Percentiles rank a stretch among this genome's conserved stretches.
Evolutionary conservation across 2,113 vertebrate genomes (phyloP).

Genomic region (Chaenocephalus aceratus): DNA sequence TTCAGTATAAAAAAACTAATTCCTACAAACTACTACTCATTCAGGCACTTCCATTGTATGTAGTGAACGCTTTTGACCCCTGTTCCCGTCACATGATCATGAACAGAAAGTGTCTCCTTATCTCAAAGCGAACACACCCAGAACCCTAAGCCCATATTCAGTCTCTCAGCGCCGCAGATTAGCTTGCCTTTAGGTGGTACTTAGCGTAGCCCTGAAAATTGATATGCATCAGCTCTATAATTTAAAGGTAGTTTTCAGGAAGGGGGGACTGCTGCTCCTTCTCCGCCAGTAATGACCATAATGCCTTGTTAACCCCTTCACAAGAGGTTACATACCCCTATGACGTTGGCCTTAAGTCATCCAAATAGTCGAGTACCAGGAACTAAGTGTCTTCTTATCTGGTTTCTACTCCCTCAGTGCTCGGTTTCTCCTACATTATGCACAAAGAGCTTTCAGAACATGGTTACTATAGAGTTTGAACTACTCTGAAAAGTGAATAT

Average conservation of each 20-base stretch:
- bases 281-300: slow-evolving; percentile 69
- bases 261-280: slow-evolving; percentile 39
- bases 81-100: slow-evolving; percentile 54
- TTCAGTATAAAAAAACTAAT: too few relatives aligned
- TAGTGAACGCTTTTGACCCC: slow-evolving; percentile 53
- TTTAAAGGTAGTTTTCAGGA: slow-evolving; percentile 73
- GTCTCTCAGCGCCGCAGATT: slow-evolving; percentile 48
- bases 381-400: slow-evolving; percentile 19
- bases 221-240: slow-evolving; percentile 70
- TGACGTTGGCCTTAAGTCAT: slow-evolving; percentile 66
- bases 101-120: slow-evolving; percentile 45
- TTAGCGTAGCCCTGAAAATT: slow-evolving; percentile 70
- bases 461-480: neutral
- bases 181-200: slow-evolving; percentile 70
- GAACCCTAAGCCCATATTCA: slow-evolving; percentile 53
- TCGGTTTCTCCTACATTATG: neutral
- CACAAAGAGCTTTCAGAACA: neutral
- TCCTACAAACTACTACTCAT: too few relatives aligned
- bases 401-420: neutral
- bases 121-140: slow-evolving; percentile 56
- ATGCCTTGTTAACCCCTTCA: slow-evolving; percentile 78
- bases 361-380: slow-evolving; percentile 2
- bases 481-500: neutral
- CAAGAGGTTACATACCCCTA: slow-evolving; percentile 70
- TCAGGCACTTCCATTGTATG: neutral